Evolutionary conservation across 2,888 invertebrate species (phyloP), one percentile per base, ranked within the genome.

Genomic region (Laothoe populi): DNA sequence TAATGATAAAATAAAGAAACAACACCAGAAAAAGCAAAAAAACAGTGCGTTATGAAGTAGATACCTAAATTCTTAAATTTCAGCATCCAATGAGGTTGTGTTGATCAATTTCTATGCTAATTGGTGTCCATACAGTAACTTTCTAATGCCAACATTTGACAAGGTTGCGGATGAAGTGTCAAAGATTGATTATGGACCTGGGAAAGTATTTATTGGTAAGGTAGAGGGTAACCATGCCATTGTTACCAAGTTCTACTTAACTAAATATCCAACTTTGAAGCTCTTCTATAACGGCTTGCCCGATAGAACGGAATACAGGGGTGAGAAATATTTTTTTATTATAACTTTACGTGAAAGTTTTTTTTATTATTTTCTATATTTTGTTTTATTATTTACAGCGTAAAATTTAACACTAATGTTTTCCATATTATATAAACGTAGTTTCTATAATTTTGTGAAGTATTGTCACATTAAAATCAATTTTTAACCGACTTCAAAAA

Each of bases 91-190:
- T 94, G 99, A 99, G 94, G 93, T 99, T 88, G 99, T 99, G 66
- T 97, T 99, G 89, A 95, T 99, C 67, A 99, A 99, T 93, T 99
- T 99, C 91, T 99, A 99, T 93, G 99, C 99, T 35, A 99, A 99
- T 84, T 99, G 99, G 99, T 99, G 99, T 93, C 96, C 98, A 79
- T 99, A 99, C 93, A 99, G 99, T 93, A 99, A 98, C 87, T 95
- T 98, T 92, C 93, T 99, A 82, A 97, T 97, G 87, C 99, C 99
- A 11, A 96, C 99, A 78, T 99, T 98, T 90, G 98, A 98, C 86
- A 98, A 99, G 86, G 98, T 99, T 45, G 97, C 99, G 10, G 97
- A 97, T 73, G 97, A 96, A 92, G 95, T 99, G 10, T 88, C 94
- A 38, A 94, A 95, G 78, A 96, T 95, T 69, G 97, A 96, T 78